phyloP scores from a whole-genome alignment of 2,113 vertebrate genomes.

The Laticauda laticaudata region DNA sequence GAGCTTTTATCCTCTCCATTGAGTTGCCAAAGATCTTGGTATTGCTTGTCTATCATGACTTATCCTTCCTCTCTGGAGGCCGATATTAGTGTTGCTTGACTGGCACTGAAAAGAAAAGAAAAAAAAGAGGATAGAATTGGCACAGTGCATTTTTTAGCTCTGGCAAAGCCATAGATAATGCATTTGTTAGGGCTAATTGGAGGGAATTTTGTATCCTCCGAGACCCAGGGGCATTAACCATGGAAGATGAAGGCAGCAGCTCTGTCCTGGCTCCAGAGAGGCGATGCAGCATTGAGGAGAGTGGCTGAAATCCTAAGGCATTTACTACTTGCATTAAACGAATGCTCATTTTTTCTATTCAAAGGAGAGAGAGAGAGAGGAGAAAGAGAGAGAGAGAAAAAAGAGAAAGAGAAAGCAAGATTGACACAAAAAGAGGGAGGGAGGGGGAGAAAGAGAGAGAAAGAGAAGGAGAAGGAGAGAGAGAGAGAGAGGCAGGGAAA shows the following conservation, averaged over 20 bases:
- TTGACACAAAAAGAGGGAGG: too few relatives aligned
- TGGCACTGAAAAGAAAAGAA: background rate
- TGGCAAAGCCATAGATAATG: background rate
- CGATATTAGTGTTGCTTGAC: background rate
- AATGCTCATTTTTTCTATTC: background rate
- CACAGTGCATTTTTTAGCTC: background rate
- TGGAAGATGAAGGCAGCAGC: background rate
- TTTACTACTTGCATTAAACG: background rate
- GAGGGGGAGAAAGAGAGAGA: too few relatives aligned
- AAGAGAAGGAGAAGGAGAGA: too few relatives aligned
- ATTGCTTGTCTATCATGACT: background rate
- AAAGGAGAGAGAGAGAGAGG: background rate
- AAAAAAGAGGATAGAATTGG: background rate
- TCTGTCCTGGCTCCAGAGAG: background rate
- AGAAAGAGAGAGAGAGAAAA: too few relatives aligned
- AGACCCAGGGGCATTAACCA: background rate
- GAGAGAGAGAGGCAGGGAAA: too few relatives aligned
- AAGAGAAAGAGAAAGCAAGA: too few relatives aligned
- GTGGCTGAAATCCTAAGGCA: background rate
- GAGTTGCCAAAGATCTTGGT: background rate
- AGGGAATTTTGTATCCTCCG: background rate
- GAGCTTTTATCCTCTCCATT: background rate
- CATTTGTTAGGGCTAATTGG: background rate
- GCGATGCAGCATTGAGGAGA: background rate
- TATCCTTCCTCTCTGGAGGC: background rate